Conservation (phyloP, 2,113 vertebrate genomes). For the Tichodroma muraria region DNA sequence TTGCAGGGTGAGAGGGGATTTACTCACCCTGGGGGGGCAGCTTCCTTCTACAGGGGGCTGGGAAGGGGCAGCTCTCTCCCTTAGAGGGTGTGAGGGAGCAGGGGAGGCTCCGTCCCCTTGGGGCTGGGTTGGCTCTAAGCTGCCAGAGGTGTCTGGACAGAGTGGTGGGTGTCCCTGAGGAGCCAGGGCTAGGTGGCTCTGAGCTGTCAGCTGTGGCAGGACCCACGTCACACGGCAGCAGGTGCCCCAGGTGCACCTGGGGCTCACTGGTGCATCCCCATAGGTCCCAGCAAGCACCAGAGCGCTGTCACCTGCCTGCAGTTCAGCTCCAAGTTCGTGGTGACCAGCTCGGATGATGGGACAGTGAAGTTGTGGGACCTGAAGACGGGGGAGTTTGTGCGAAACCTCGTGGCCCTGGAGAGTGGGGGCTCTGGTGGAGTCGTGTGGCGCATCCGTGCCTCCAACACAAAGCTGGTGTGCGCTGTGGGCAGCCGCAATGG, state of each 20-base stretch:
- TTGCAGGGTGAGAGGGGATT: conserved; percentile 56
- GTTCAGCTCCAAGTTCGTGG: conserved; percentile 70
- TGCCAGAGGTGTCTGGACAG: not conserved
- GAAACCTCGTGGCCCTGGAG: conserved; percentile 63
- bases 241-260: not conserved
- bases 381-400: conserved; percentile 62
- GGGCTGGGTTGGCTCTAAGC: not conserved
- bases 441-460: conserved; percentile 60
- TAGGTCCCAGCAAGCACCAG: conserved; percentile 68
- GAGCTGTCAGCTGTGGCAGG: not conserved
- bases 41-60: not conserved
- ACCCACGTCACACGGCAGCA: rapidly evolving
- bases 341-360: conserved; percentile 57
- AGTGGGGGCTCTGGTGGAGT: conserved; percentile 57
- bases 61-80: no score
- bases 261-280: not conserved
- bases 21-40: not conserved
- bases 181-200: not conserved
- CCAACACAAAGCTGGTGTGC: conserved; percentile 60
- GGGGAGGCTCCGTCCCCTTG: not conserved
- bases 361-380: conserved; percentile 68
- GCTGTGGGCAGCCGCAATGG: conserved; percentile 66
- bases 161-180: not conserved
- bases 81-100: not conserved
- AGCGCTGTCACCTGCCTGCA: conserved; percentile 66